Evolutionary conservation across 2,888 invertebrate species (phyloP), one percentile per base, ranked within the genome.

Genomic region (Eustalomyia histrio): DNA sequence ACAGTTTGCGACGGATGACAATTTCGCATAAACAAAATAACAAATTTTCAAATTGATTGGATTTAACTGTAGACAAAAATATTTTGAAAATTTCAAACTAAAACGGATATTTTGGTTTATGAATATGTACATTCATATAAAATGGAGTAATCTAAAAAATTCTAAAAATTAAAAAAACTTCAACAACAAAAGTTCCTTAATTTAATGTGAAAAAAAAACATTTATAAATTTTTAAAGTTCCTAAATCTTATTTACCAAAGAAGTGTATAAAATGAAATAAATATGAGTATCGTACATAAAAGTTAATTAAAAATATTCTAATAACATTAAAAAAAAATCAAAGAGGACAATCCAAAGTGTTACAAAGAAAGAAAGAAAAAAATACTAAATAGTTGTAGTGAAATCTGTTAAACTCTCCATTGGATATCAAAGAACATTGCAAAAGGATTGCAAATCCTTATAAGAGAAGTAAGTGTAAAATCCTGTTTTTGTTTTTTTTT

Each of bases 361-460:
- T 29, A n/a, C n/a, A n/a, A n/a, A n/a, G n/a, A 29, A 29, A 29
- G 53, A 35, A 60, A 0, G n/a, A 12, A 35, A 33, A 24, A 65
- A n/a, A 8, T 10, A 5, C 8, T 21, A 50, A 50, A n/a, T 57
- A 58, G 2, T 29, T 12, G 3, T 14, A 16, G 18, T 61, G 29
- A 53, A 67, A 55, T 67, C 24, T 43, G 18, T 9, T n/a, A 58
- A 50, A 58, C 17, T 69, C 47, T 50, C 9, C 17, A 17, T 33
- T 47, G 52, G 18, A 52, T 14, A 5, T 50, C 16, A 63, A 47
- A 12, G 7, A 63, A 43, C n/a, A 24, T 47, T n/a, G 14, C 9
- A 10, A 63, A 63, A 47, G 63, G 63, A 63, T 63, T 47, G 47
- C 1, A 29, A 64, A 10, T 21, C 21, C 29, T 50, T 17, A 50